Conservation (phyloP, 1,140 invertebrate species). For the Stratiolaelaps scimitus region DNA sequence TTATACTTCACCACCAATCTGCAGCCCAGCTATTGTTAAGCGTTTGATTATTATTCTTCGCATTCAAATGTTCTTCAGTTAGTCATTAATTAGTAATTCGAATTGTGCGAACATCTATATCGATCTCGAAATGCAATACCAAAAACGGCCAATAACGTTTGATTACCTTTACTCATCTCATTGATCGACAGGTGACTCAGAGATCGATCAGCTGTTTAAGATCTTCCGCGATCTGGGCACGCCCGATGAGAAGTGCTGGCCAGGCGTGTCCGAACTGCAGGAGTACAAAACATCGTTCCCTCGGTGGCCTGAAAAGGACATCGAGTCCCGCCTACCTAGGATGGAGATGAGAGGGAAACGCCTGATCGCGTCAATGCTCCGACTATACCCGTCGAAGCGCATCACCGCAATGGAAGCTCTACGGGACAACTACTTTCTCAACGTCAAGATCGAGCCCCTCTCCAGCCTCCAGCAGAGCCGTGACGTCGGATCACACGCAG, state of each 20-base stretch:
- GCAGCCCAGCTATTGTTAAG: no score
- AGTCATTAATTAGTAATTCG: no score
- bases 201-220: conserved; percentile 87
- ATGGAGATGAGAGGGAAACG: not conserved
- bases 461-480: no score
- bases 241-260: conserved; percentile 77
- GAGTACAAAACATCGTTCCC: conserved; percentile 82
- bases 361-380: conserved; percentile 8
- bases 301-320: conserved; percentile 55
- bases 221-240: conserved; percentile 78
- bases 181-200: conserved; percentile 87
- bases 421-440: not conserved
- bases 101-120: no score
- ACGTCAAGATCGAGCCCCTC: not conserved
- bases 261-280: conserved; percentile 64
- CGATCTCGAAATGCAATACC: no score
- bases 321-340: conserved; percentile 2
- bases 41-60: no score
- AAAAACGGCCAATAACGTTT: no score
- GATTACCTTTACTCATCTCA: conserved; percentile 40
- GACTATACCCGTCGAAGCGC: not conserved
- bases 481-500: no score
- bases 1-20: no score
- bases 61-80: no score
- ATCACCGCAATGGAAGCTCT: conserved; percentile 5